Base-by-base conservation (phyloP, 2,888 invertebrate species). In the Stegophylla sp. region DNA sequence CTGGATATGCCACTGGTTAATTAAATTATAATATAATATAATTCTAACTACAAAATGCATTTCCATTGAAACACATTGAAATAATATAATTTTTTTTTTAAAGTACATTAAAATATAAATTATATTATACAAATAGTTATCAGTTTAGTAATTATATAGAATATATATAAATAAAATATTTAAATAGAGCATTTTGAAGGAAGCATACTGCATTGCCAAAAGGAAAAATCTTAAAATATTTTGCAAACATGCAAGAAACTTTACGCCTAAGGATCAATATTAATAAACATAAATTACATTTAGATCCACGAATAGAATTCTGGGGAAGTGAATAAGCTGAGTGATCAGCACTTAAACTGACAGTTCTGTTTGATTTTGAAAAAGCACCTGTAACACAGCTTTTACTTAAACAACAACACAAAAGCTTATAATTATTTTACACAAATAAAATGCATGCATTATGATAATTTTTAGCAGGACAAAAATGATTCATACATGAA, bases 241-340 rank as follows among this genome's bases (percentile, higher is more conserved):
- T 34, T 76, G 64, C 61, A 51, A 59, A 56, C 59, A 82, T 81
- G 73, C 77, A 76, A 82, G 82, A 83, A 69, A 82, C 79, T 64
- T 66, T 73, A 82, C 61, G 83, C 72, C 45, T 59, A 82, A 86
- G 86, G 87, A 86, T 69, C 79, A 51, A 71, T 69, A 71, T 71
- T 61, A 69, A 79, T 59, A 61, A 79, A 79, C 15, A 67, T 23
- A 61, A 87, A 88, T 91, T 91, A 91, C 91, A 93, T 89, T 93
- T 93, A 84, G 93, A 93, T 90, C 93, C 93, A 88, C 93, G 89
- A 85, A 93, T 90, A 85, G 92, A 92, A 87, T 92, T 92, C 86
- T 93, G 90, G 84, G 91, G 91, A 89, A 93, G 85, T 81, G 85
- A 84, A 83, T 84, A 83, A 82, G 84, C 84, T 82, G 84, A 82